Evolutionary conservation across 2,113 vertebrate species (phyloP), one percentile per base, ranked within the genome.

Genomic region (Herpailurus yagouaroundi): DNA sequence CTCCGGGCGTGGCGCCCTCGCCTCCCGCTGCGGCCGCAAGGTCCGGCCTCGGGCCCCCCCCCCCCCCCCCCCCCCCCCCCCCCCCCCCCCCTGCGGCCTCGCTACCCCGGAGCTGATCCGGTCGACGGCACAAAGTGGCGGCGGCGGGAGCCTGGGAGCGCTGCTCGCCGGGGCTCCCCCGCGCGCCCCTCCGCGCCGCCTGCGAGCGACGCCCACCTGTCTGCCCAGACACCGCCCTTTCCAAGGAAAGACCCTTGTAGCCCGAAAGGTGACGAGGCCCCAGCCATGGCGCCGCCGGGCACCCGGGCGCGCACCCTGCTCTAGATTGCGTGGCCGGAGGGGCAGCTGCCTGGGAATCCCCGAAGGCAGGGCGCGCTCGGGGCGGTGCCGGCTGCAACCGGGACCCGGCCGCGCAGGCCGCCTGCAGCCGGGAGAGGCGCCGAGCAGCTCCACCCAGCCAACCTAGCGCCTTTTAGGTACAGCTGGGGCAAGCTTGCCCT

Each of bases 201-300:
- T 8, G 29, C 38, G 60, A 63, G 80, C 18, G 60, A 68, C 33
- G 38, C 60, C 83, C 95, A 97, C 97, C 91, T 97, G 94, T 90
- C 94, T 33, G 86, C 81, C 63, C 29, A 33, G 1, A 12, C 9
- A 1, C 0, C 1, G 18, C 45, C 31, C 64, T 7, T 23, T 91
- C 52, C 83, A 27, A 77, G 66, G 85, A 82, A 73, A 60, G 45
- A 55, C 36, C 3, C 69, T 10, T 0, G 48, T 16, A 9, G 66
- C 81, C n/a, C 1, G 2, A 29, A 71, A 4, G n/a, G 83, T 8
- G 73, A 69, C 38, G 33, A 13, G 33, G 31, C 29, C 68, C 60
- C n/a, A 25, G 6, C 13, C 1, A 13, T 19, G 89, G 18, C 55
- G 5, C 69, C 19, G 68, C 41, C 31, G 45, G 29, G 29, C 76